Conservation (phyloP, 2,113 vertebrate genomes). For the Nanorana parkeri region DNA sequence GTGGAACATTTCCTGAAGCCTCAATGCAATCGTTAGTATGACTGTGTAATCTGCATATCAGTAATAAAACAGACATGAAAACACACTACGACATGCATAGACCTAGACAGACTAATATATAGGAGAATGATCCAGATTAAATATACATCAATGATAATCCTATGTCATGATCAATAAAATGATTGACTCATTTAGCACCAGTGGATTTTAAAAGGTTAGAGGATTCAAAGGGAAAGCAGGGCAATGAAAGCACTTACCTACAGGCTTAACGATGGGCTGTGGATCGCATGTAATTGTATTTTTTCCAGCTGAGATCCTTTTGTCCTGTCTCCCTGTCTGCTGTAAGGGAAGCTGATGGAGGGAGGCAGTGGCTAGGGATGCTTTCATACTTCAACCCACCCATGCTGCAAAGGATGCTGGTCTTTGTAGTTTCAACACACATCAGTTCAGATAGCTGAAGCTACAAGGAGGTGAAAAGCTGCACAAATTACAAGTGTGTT, state of each 20-base stretch:
- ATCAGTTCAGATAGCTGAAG: background rate
- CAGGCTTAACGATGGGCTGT: constrained; percentile 8
- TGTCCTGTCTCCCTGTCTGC: constrained; percentile 8
- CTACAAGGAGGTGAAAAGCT: background rate
- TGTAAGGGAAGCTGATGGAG: constrained; percentile 49
- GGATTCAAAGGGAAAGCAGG: background rate
- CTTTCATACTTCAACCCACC: background rate
- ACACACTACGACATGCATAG: too few species aligned
- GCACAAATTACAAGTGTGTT: too few species aligned
- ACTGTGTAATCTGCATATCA: background rate
- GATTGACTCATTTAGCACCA: background rate
- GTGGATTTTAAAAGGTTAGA: background rate
- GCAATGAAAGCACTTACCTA: constrained; percentile 11
- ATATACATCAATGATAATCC: too few species aligned
- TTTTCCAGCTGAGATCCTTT: background rate
- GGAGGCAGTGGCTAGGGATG: constrained; percentile 13
- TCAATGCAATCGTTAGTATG: constrained; percentile 9
- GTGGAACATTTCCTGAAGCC: constrained; percentile 45
- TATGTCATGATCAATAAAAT: too few species aligned
- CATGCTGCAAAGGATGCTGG: constrained; percentile 5
- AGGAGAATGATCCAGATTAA: too few species aligned
- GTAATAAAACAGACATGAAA: too few species aligned
- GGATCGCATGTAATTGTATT: constrained; percentile 18
- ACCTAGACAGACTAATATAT: too few species aligned
- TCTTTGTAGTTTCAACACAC: constrained; percentile 21